A percentile compares a stretch with the other conserved stretches of the same genome.
Conservation (phyloP, 1,140 invertebrate genomes). For the Dufourea novaeangliae region DNA sequence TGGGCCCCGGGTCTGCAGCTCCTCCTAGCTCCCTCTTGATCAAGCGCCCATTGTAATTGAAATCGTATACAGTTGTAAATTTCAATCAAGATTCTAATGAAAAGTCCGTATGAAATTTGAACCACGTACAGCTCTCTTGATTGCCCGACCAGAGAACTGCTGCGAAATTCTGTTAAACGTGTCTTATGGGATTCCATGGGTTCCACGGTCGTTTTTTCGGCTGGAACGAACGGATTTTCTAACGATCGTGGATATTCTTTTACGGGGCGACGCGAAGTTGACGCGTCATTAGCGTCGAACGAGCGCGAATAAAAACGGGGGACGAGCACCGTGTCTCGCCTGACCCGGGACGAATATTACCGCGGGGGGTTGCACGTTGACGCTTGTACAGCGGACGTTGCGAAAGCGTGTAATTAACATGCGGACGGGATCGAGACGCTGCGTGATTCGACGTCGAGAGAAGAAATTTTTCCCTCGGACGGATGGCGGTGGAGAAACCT, state of each 20-base stretch:
- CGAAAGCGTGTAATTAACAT: conserved; percentile 39
- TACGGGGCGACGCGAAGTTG: conserved; percentile 26
- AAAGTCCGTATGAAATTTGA: no score
- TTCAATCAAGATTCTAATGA: no score
- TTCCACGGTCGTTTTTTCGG: no score
- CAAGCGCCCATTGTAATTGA: no score
- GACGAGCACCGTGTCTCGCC: not conserved
- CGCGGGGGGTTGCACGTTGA: not conserved
- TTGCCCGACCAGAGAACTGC: no score
- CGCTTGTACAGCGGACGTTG: not conserved
- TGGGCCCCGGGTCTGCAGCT: no score
- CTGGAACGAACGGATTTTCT: conserved; percentile 7
- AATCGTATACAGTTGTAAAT: no score
- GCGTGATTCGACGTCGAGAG: not conserved
- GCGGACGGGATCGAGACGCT: not conserved
- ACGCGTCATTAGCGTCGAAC: conserved; percentile 40
- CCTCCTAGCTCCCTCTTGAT: no score
- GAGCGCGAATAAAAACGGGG: conserved; percentile 30
- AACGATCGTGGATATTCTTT: conserved; percentile 33
- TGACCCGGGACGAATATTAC: conserved; percentile 1
- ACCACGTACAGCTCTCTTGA: no score
- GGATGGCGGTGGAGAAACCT: not conserved
- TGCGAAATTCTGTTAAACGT: not conserved
- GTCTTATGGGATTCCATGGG: no score
- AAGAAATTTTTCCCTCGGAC: not conserved